These are phyloP conservation scores for Calcarius lapponicus DNA, from an alignment of 2,797 vertebrate species.

Conservation along the genomic window DNA sequence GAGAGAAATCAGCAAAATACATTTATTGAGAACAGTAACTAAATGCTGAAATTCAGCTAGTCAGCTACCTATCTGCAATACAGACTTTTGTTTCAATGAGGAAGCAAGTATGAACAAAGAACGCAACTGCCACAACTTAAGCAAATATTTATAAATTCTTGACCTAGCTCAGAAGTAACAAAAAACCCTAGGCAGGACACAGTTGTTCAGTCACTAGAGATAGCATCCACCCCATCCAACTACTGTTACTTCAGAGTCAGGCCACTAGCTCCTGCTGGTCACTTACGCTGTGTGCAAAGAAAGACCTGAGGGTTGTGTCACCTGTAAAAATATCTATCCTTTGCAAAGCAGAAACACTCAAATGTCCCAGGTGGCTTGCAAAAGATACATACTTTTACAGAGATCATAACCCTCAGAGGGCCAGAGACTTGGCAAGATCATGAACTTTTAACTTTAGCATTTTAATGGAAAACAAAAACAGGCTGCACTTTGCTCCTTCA, in stretches of 20 bases:
- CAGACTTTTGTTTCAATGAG: background rate
- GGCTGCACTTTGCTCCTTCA: background rate
- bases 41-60: background rate
- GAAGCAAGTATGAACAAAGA: background rate
- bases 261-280: background rate
- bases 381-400: background rate
- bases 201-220: background rate
- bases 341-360: background rate
- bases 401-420: background rate
- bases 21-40: background rate
- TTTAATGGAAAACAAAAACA: background rate
- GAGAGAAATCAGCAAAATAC: background rate
- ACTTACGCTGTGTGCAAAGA: background rate
- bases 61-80: background rate
- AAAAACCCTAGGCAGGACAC: background rate
- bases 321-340: background rate
- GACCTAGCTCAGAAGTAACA: background rate
- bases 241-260: background rate
- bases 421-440: background rate
- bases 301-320: background rate
- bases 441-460: background rate
- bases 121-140: background rate
- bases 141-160: background rate
- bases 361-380: background rate
- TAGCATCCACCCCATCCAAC: background rate